Evolutionary conservation across 2,113 vertebrate species (phyloP).

Genomic region (Heterotis niloticus): DNA sequence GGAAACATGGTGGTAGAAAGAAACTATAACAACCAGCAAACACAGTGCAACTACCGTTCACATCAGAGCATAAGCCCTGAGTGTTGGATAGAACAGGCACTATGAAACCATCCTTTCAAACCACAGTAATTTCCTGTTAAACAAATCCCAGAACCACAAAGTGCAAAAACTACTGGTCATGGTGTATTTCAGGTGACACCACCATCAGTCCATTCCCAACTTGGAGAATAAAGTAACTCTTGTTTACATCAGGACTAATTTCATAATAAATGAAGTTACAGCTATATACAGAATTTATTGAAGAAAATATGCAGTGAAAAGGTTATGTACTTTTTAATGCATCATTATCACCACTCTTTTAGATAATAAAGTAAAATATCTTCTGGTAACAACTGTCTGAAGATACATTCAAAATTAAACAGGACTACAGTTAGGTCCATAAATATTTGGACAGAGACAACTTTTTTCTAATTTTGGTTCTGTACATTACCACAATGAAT

Average conservation of each 20-base stretch:
- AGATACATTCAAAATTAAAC: not conserved
- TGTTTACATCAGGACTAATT: constrained; percentile 26
- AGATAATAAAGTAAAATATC: not conserved
- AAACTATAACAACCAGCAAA: not conserved
- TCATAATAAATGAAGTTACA: not conserved
- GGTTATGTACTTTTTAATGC: not conserved
- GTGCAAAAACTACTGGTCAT: not conserved
- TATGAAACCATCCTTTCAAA: constrained; percentile 20
- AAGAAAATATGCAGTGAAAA: constrained; percentile 7
- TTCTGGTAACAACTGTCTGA: not conserved
- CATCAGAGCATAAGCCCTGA: constrained; percentile 20
- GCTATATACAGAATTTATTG: constrained; percentile 25
- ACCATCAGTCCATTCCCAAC: not conserved
- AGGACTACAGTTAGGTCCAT: too few relatives aligned
- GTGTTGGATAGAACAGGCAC: not conserved
- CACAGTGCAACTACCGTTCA: not conserved
- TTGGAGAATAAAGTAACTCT: constrained; percentile 1
- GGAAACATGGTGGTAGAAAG: not conserved
- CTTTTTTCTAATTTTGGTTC: too few relatives aligned
- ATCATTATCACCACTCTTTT: not conserved
- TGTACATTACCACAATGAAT: too few relatives aligned
- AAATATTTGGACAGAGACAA: too few relatives aligned
- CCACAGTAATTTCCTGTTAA: constrained; percentile 37
- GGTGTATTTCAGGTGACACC: not conserved
- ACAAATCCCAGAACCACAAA: not conserved